A percentile compares a stretch with the other conserved stretches of the same genome.
phyloP scores from a whole-genome alignment of 2,797 vertebrate species.

The Paedocypris micromegethes region DNA sequence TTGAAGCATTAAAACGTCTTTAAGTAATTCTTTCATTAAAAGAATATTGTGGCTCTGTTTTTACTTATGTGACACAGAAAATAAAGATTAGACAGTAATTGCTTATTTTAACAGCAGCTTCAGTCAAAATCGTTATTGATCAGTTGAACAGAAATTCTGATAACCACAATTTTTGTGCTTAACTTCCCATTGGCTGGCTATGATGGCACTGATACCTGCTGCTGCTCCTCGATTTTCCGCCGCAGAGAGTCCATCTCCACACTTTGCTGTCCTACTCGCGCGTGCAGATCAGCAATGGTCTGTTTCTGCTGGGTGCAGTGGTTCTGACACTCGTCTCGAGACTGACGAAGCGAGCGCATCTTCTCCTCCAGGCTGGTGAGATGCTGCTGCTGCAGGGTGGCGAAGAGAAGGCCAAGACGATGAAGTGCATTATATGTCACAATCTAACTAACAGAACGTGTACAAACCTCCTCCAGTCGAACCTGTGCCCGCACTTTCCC shows the following conservation, averaged over 20 bases:
- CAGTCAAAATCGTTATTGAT: too few relatives aligned
- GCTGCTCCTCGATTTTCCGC: constrained; percentile 78
- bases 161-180: too few relatives aligned
- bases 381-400: constrained; percentile 73
- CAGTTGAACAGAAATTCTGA: too few relatives aligned
- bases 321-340: constrained; percentile 82
- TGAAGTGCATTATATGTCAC: neutral
- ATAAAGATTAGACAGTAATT: too few relatives aligned
- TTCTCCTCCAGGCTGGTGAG: constrained; percentile 81
- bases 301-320: constrained; percentile 84
- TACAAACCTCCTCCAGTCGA: constrained; percentile 79
- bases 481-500: constrained; percentile 71
- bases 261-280: constrained; percentile 70
- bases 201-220: constrained; percentile 71
- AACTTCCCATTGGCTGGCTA: too few relatives aligned
- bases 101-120: too few relatives aligned
- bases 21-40: too few relatives aligned
- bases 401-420: neutral
- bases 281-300: constrained; percentile 73
- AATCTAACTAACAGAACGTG: too few relatives aligned
- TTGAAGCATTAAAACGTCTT: too few relatives aligned
- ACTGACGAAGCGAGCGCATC: constrained; percentile 70
- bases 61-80: too few relatives aligned
- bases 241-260: constrained; percentile 73
- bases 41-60: too few relatives aligned